Percentiles rank a stretch among this genome's conserved stretches.
Conservation (phyloP, 2,113 vertebrate genomes). For the Picathartes gymnocephalus region DNA sequence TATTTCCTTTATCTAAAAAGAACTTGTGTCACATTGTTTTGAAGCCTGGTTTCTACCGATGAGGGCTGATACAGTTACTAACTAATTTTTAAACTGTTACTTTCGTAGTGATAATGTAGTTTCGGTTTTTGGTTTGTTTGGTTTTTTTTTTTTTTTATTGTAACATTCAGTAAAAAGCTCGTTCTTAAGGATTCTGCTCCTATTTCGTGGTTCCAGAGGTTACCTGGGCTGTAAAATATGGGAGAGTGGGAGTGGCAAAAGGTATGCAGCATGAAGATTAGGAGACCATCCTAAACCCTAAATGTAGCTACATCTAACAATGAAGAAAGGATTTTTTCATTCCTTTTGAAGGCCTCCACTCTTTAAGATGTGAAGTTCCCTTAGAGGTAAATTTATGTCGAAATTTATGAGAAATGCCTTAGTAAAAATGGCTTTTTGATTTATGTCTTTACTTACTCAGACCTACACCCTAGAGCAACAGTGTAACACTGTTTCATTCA, state of each 20-base stretch:
- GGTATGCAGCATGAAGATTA: accelerated
- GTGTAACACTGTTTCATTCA: background rate
- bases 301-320: accelerated
- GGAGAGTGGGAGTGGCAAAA: accelerated
- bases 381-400: no score
- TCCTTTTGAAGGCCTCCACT: accelerated
- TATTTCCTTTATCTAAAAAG: accelerated
- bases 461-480: accelerated
- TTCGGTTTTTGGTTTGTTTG: no score
- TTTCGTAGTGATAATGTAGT: no score
- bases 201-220: accelerated
- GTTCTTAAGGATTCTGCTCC: accelerated
- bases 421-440: accelerated
- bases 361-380: accelerated
- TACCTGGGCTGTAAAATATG: accelerated
- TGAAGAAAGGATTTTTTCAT: accelerated
- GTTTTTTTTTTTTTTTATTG: accelerated
- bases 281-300: accelerated
- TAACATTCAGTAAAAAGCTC: accelerated
- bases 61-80: accelerated
- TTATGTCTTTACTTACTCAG: accelerated
- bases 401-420: background rate
- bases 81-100: no score
- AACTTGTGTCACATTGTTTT: accelerated
- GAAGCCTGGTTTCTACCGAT: accelerated